Conservation (phyloP, 2,888 invertebrate genomes). For the Rhagonycha lutea region DNA sequence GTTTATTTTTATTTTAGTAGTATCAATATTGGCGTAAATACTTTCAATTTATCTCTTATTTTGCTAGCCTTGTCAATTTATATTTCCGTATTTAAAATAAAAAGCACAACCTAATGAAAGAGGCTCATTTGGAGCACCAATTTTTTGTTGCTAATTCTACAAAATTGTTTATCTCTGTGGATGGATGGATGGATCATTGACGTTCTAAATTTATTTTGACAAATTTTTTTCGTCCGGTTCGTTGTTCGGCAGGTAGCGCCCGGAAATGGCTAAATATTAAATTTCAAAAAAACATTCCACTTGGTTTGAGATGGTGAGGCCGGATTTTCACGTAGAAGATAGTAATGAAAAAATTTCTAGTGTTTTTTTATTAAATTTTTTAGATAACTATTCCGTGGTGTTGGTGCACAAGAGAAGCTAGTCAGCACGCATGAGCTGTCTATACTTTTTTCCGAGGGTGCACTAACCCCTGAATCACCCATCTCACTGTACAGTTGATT, state of each 20-base stretch:
- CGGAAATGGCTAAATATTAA: neutral
- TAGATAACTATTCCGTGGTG: neutral
- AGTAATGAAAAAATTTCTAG: neutral
- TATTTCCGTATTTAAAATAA: neutral
- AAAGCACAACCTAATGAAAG: neutral
- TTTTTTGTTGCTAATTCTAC: neutral
- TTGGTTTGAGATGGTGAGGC: neutral
- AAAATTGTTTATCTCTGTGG: neutral
- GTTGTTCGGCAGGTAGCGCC: neutral
- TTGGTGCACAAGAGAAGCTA: constrained; percentile 3
- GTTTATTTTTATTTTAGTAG: neutral
- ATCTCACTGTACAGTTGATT: constrained; percentile 33
- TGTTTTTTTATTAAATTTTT: neutral
- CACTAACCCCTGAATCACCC: constrained; percentile 36
- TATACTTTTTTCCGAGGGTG: constrained; percentile 34
- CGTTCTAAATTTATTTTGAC: neutral
- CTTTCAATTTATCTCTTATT: neutral
- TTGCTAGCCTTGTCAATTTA: neutral
- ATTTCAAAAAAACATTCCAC: neutral
- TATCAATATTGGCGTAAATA: neutral
- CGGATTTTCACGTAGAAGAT: neutral
- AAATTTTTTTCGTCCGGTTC: neutral
- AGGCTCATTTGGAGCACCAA: neutral
- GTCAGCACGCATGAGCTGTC: constrained; percentile 24
- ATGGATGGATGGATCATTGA: too few relatives aligned